Conservation (phyloP, 2,888 invertebrate species). For the Eugnorisma glareosa region DNA sequence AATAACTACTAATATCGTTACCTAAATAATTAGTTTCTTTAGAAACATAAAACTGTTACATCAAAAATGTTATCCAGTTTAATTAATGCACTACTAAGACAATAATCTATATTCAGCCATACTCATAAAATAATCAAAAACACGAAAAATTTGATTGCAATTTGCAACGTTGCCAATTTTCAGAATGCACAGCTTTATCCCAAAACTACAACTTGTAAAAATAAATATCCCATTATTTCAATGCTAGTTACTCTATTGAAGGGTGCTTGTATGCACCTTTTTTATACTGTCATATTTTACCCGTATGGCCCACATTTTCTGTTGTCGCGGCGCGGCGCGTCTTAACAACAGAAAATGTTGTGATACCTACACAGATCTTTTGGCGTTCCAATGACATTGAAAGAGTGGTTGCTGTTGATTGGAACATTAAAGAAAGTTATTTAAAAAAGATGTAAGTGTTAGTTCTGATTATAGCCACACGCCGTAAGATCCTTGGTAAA, state of each 20-base stretch:
- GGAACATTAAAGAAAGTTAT: neutral
- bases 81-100: neutral
- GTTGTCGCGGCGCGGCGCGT: neutral
- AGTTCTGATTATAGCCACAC: neutral
- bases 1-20: neutral
- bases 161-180: neutral
- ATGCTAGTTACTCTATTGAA: neutral
- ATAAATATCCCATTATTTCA: conserved; percentile 21
- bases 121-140: neutral
- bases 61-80: neutral
- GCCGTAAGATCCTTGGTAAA: neutral
- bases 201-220: conserved; percentile 29
- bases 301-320: no score
- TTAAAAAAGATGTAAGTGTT: neutral
- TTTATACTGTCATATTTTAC: conserved; percentile 3
- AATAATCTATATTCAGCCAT: neutral
- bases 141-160: neutral
- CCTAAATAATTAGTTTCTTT: neutral
- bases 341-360: neutral
- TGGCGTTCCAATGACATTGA: neutral
- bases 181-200: conserved; percentile 1
- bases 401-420: neutral
- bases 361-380: neutral
- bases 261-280: neutral
- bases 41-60: neutral